Conservation (phyloP, 2,113 vertebrate genomes). For the Arenaria interpres region DNA sequence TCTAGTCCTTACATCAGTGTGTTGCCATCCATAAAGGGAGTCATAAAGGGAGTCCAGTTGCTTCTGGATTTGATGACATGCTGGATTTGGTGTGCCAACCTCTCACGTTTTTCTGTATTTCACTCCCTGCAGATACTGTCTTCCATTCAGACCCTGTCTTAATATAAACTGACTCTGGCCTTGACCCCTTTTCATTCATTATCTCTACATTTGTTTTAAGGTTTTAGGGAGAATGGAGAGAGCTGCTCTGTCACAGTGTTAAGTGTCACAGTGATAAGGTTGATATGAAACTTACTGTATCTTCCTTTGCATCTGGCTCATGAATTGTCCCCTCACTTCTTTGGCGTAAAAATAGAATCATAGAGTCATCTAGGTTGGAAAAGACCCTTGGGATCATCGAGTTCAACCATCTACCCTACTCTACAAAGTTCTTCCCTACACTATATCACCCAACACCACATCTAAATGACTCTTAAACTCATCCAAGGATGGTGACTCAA, state of each 20-base stretch:
- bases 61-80: background rate
- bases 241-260: background rate
- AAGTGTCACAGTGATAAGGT: background rate
- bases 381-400: too few relatives aligned
- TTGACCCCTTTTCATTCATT: background rate
- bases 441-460: too few relatives aligned
- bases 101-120: background rate
- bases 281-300: background rate
- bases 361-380: too few relatives aligned
- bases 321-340: background rate
- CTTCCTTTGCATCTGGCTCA: accelerated
- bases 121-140: background rate
- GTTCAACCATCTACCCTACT: too few relatives aligned
- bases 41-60: background rate
- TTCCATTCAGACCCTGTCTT: background rate
- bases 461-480: too few relatives aligned
- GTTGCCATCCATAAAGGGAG: background rate
- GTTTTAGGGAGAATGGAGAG: background rate
- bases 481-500: too few relatives aligned
- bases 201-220: background rate
- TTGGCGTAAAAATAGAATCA: background rate
- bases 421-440: too few relatives aligned
- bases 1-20: background rate
- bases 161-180: background rate
- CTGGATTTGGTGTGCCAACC: background rate